Percentiles rank a stretch among this genome's conserved stretches.
These are phyloP conservation scores for Ailurus styani DNA, from an alignment of 2,113 vertebrate genomes.

Conservation along the genomic window DNA sequence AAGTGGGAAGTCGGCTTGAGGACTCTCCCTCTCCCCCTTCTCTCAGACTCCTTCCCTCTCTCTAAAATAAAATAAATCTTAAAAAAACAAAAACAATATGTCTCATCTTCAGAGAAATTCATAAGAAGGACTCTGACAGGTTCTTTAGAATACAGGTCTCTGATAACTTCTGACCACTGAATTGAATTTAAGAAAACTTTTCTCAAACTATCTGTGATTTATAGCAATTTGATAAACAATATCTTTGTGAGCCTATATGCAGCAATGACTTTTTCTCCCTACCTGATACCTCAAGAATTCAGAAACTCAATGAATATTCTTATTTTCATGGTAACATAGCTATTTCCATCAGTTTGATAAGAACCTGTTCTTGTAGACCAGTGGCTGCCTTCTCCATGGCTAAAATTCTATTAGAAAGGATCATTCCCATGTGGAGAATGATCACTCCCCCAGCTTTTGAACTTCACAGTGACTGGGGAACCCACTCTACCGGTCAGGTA, in stretches of 20 bases:
- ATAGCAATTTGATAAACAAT: not conserved
- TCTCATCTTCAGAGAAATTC: not conserved
- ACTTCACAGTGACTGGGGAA: not conserved
- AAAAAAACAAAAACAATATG: not conserved
- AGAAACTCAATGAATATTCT: not conserved
- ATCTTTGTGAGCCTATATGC: not conserved
- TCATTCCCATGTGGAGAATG: not conserved
- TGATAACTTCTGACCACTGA: not conserved
- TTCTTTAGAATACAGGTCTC: not conserved
- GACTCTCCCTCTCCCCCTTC: not conserved
- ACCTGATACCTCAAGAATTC: not conserved
- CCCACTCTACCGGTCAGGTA: too few species aligned
- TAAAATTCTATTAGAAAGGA: not conserved
- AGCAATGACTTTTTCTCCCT: not conserved
- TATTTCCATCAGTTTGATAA: not conserved
- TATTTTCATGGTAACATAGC: not conserved
- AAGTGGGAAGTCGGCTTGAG: not conserved
- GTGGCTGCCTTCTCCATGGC: not conserved
- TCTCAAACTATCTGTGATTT: not conserved
- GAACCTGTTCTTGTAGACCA: not conserved
- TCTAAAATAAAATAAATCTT: not conserved
- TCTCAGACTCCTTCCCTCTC: not conserved
- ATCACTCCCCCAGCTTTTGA: not conserved
- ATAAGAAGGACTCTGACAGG: not conserved
- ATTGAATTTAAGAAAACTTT: not conserved